Evolutionary conservation across 2,888 invertebrate species (phyloP), one percentile per base, ranked within the genome.

Genomic region (Drosophila demipolita): DNA sequence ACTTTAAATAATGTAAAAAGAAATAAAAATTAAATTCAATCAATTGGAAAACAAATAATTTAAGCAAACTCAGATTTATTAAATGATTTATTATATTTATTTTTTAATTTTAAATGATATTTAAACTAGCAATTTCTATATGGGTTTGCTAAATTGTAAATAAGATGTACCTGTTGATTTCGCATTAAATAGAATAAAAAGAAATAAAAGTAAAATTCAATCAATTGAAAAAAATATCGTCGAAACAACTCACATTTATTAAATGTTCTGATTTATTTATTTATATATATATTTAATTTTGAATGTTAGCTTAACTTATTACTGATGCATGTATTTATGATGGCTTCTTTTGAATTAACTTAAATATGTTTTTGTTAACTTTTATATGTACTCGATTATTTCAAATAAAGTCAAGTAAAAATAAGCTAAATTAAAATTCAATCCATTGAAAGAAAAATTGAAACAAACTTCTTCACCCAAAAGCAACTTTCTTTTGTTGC

Each of bases 311-410:
- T n/a, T 40, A 2, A 40, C n/a, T 1, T 5, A 2, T 7, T 0
- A 36, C 7, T 36, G 17, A 0, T 40, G 6, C 3, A 42, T 0
- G n/a, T n/a, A n/a, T 20, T 5, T 2, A 11, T 17, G 38, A 17
- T 8, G 8, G 0, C 0, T 4, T 9, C 9, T n/a, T 20, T 0
- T 12, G 0, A 20, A 2, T 26, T 6, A 6, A 11, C 2, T n/a
- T 9, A n/a, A 40, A n/a, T 40, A 11, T n/a, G 5, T 4, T 11
- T 2, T 40, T n/a, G 40, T 2, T 9, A 9, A 40, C 38, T 38
- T 38, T 15, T n/a, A 38, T 4, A 9, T n/a, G 38, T 17, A 8
- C n/a, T 40, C 40, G 9, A 2, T 40, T n/a, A 4, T 17, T 40
- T n/a, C 4, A 9, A 8, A 40, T 40, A n/a, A 40, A 9, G 11